Conservation (phyloP, 2,113 vertebrate genomes). For the Potamarius usumacintae region DNA sequence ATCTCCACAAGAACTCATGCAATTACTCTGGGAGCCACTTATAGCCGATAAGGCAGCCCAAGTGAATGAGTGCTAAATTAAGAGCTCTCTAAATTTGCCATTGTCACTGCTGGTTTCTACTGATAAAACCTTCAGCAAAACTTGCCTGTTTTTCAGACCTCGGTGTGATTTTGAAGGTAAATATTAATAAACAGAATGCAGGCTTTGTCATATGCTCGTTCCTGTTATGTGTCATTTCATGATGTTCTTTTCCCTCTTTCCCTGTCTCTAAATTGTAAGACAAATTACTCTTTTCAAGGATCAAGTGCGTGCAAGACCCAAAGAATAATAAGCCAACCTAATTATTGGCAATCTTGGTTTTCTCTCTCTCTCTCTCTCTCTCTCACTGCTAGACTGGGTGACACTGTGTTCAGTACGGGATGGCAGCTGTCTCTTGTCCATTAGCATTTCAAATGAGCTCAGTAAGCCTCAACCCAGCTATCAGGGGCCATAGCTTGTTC, state of each 20-base stretch:
- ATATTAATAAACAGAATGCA: conserved; percentile 27
- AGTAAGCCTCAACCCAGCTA: conserved; percentile 45
- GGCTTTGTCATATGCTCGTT: conserved; percentile 44
- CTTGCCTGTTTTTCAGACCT: conserved; percentile 53
- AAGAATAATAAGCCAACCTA: conserved; percentile 73
- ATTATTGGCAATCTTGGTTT: conserved; percentile 72
- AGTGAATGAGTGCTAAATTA: conserved; percentile 56
- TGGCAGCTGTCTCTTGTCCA: conserved; percentile 72
- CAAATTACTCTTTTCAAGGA: conserved; percentile 74
- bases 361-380: conserved; percentile 21
- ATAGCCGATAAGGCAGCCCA: conserved; percentile 43
- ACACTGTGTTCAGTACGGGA: conserved; percentile 62
- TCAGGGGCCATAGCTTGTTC: conserved; percentile 50
- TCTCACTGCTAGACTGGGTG: conserved; percentile 51
- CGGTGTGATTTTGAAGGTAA: conserved; percentile 30
- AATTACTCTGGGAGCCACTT: conserved; percentile 51
- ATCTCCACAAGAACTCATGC: conserved; percentile 37
- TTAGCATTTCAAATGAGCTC: conserved; percentile 76
- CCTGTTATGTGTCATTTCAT: conserved; percentile 56
- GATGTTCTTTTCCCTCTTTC: conserved; percentile 49
- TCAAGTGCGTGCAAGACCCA: conserved; percentile 63
- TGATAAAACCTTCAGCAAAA: conserved; percentile 47
- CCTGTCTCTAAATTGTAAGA: conserved; percentile 59
- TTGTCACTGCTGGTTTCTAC: conserved; percentile 49
- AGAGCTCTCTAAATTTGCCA: conserved; percentile 53